Evolutionary conservation across 2,797 vertebrate genomes (phyloP), one percentile per base, ranked within the genome.

Genomic region (Lindbergichthys nudifrons): DNA sequence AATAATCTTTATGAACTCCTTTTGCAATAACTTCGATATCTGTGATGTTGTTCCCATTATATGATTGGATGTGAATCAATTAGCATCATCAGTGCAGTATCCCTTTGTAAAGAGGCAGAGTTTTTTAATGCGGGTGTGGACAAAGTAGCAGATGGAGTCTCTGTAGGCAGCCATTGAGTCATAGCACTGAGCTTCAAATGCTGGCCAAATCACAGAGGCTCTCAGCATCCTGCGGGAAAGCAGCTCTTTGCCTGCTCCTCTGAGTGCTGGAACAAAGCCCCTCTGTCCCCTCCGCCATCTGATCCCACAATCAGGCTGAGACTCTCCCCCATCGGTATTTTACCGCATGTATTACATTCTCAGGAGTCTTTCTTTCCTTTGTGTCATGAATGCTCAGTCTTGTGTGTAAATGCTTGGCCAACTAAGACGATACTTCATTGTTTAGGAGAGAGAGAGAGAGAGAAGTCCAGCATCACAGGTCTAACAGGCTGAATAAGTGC

Each of bases 181-280:
- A 79, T 18, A 65, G 50, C 64, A 10, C 69, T 18, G 77, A 71
- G 69, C 74, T 73, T 56, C 58, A 71, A 81, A 79, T 46, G 70
- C 73, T 77, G 87, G 77, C 75, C 14, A 36, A 62, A 70, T 84
- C 74, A 71, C 73, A 45, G 80, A 71, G 70, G 67, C 82, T 61
- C 80, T 87, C 82, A 60, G 76, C 61, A 11, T 47, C 82, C 60
- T 76, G 79, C 87, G 85, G 75, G 83, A 92, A 88, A 81, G 82
- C 75, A 71, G 79, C 70, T 79, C 86, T 52, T 42, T 79, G 69
- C 79, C 76, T 66, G 72, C 53, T 18, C 64, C 81, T 70, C 69
- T 45, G 57, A 70, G 73, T 19, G 70, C 58, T 52, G 65, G 85
- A 91, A 94, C 93, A 95, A 94, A 92, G 92, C 70, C 30, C 70